These are phyloP conservation scores for Patella vulgata DNA, from an alignment of 1,140 invertebrate genomes.

Conservation along the genomic window DNA sequence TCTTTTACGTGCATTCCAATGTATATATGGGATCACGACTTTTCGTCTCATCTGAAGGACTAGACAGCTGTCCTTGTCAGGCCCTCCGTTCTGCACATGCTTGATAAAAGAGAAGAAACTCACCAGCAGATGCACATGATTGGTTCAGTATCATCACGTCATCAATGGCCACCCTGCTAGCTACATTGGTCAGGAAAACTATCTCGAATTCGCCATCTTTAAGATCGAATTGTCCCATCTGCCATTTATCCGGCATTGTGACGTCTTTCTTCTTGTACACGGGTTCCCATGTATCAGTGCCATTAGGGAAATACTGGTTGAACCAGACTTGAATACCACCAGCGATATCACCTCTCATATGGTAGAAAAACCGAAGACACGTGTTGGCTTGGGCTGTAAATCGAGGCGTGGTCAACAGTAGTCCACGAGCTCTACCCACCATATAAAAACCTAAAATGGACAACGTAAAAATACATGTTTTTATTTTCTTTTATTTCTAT, in stretches of 20 bases:
- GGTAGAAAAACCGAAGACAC: conserved; percentile 51
- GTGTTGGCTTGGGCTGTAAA: conserved; percentile 25
- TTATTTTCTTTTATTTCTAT: no score
- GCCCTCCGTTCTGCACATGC: no score
- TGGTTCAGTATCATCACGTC: conserved; percentile 36
- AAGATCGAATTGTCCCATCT: conserved; percentile 43
- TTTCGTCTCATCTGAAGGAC: no score
- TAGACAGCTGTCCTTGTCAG: no score
- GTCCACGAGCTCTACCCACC: conserved; percentile 13
- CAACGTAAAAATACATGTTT: no score
- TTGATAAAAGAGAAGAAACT: no score
- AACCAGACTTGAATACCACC: conserved; percentile 24
- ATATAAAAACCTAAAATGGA: conserved; percentile 40
- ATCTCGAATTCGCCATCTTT: conserved; percentile 34
- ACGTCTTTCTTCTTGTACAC: background rate
- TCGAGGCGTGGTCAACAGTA: conserved; percentile 30
- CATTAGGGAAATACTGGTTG: conserved; percentile 12
- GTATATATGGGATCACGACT: no score
- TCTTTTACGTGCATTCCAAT: no score
- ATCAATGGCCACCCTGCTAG: conserved; percentile 33
- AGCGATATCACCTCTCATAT: conserved; percentile 31
- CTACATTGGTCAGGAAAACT: conserved; percentile 27
- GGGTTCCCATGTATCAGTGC: background rate
- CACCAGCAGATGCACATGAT: conserved; percentile 37
- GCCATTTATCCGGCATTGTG: conserved; percentile 33